Conservation (phyloP, 2,888 invertebrate species). For the Carpatolechia fugitivella region DNA sequence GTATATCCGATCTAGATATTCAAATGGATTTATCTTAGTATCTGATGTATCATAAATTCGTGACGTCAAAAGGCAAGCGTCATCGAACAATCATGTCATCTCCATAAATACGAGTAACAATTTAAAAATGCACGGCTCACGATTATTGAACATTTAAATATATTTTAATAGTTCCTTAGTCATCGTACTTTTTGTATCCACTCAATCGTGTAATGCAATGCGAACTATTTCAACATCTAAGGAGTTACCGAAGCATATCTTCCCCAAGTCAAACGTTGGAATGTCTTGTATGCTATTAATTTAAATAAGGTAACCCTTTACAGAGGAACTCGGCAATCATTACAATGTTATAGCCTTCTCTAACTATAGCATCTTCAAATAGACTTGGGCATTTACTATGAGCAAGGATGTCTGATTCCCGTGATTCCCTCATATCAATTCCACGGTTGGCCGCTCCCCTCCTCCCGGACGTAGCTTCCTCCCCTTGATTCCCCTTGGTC, state of each 20-base stretch:
- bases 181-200: neutral
- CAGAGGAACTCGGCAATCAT: slow-evolving; percentile 5
- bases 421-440: slow-evolving; percentile 37
- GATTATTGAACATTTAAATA: neutral
- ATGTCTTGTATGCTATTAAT: neutral
- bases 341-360: neutral
- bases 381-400: slow-evolving; percentile 1
- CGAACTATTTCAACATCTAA: slow-evolving; percentile 1
- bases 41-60: slow-evolving; percentile 38
- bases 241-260: neutral
- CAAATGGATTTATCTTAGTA: slow-evolving; percentile 43
- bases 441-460: slow-evolving; percentile 45
- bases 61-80: slow-evolving; percentile 34
- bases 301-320: slow-evolving; percentile 2
- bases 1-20: slow-evolving; percentile 59
- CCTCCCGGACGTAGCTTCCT: slow-evolving; percentile 36
- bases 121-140: neutral
- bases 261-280: slow-evolving; percentile 4
- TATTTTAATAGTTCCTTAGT: neutral
- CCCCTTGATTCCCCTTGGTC: slow-evolving; percentile 26
- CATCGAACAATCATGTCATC: slow-evolving; percentile 14
- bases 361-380: slow-evolving; percentile 7
- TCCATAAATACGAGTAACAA: slow-evolving; percentile 11
- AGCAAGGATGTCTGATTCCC: slow-evolving; percentile 27
- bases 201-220: neutral